Base-by-base conservation (phyloP, 92 coral and sea anemone species). In the Paramuricea clavata region DNA sequence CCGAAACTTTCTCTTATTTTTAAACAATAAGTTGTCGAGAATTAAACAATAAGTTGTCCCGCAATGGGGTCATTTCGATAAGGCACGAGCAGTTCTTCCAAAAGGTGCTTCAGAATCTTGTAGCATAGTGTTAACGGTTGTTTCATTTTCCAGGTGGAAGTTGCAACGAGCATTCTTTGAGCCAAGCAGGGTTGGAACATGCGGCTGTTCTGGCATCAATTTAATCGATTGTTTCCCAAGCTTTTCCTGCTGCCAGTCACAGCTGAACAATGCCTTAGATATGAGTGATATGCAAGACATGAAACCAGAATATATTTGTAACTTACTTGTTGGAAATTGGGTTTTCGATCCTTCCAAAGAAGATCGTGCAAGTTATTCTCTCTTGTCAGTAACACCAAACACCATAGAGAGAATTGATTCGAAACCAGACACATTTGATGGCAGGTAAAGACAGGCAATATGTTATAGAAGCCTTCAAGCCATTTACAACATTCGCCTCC, bases 251-350 rank as follows among this genome's bases (percentile, higher is more conserved):
- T 57, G 83, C 33, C 65, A 69, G 11, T 60, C 85, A n/a, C 23
- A 68, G 6, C 27, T 86, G 30, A 92, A 93, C 89, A 85, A 79
- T 50, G 89, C 94, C n/a, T 69, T 95, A 33, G 90, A 92, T n/a
- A 50, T 95, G 49, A 87, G 81, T 17, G 95, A 95, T 61, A 57
- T 95, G 49, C 69, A 54, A 28, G 97, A 85, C 30, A 52, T 93
- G 31, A 78, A 91, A 85, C 98, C 98, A 16, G 88, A 89, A 80
- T 93, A 88, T 81, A 93, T 93, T 35, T 95, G 98, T 72, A 95
- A 95, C 65, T 89, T 93, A 33, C 79, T 93, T 9, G 94, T 91
- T 11, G 90, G 92, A 34, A 86, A 87, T 68, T 95, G 98, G 98
- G 76, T 90, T 41, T 59, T 76, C 23, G 75, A 85, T 25, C 89